Conservation (phyloP, 2,113 vertebrate genomes). For the Gobius niger region DNA sequence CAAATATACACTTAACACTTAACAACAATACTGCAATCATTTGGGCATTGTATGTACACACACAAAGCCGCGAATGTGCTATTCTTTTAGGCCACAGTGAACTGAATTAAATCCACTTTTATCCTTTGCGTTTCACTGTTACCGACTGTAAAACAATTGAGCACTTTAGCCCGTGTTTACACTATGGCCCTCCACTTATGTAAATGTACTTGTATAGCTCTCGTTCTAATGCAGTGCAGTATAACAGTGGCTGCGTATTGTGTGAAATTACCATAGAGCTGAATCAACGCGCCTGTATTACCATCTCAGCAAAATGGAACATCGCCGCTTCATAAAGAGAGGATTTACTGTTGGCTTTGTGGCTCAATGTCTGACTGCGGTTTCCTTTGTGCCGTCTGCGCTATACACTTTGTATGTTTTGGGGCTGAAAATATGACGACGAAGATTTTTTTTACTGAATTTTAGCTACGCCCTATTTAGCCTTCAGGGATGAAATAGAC, state of each 20-base stretch:
- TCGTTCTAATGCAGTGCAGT: constrained; percentile 1
- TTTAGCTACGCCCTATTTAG: too few species aligned
- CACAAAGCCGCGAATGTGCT: too few species aligned
- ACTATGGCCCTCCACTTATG: constrained; percentile 3
- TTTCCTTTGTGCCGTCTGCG: background rate
- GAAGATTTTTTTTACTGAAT: too few species aligned
- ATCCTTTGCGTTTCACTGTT: background rate
- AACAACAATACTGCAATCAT: too few species aligned
- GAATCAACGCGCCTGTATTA: constrained; percentile 8
- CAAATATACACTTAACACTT: too few species aligned
- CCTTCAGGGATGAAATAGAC: too few species aligned
- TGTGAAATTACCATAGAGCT: constrained; percentile 11
- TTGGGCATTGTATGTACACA: background rate
- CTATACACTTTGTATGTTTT: background rate
- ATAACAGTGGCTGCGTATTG: background rate
- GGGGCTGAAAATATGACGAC: background rate
- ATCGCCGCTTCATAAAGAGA: constrained; percentile 2
- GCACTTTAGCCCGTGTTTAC: background rate
- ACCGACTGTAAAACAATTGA: constrained; percentile 1
- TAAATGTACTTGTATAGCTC: constrained; percentile 1
- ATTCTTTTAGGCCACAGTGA: too few species aligned
- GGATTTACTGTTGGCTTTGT: constrained; percentile 9
- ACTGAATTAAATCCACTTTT: background rate
- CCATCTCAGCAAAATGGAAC: constrained; percentile 13
- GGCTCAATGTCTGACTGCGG: background rate